These are phyloP conservation scores for Vesta saturnalis DNA, from an alignment of 2,888 invertebrate species.

Conservation along the genomic window DNA sequence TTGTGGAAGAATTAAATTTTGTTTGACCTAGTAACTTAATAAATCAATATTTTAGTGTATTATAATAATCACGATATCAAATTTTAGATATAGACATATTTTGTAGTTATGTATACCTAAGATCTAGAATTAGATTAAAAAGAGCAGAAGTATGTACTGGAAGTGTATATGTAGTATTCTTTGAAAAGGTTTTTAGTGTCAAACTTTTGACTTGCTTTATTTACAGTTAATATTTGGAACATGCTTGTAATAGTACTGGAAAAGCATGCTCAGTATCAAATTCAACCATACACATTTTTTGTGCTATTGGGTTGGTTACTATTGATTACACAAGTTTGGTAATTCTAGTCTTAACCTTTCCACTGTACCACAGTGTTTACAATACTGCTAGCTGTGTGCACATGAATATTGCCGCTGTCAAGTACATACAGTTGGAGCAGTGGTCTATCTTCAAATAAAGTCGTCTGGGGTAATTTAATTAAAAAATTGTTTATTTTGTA, in stretches of 20 bases:
- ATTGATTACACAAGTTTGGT: too few species aligned
- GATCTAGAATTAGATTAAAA: background rate
- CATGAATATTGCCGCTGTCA: too few species aligned
- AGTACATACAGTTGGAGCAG: too few species aligned
- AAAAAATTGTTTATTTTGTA: too few species aligned
- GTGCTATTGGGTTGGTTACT: too few species aligned
- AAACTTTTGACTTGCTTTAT: too few species aligned
- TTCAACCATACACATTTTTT: background rate
- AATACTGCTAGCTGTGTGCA: too few species aligned
- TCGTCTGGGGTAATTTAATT: too few species aligned
- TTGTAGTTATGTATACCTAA: background rate
- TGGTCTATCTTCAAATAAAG: too few species aligned
- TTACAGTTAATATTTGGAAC: too few species aligned
- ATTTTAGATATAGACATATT: conserved; percentile 4
- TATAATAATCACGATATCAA: background rate
- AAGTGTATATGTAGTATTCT: background rate
- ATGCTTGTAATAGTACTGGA: background rate
- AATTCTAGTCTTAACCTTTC: too few species aligned
- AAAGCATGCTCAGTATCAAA: background rate
- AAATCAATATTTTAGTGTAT: background rate
- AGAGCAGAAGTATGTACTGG: background rate
- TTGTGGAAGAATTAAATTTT: background rate
- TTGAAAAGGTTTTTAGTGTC: too few species aligned
- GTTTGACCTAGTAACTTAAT: background rate
- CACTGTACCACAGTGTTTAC: background rate